A percentile compares a stretch with the other conserved stretches of the same genome.
These are phyloP conservation scores for Enteromius anoplus DNA, from an alignment of 2,797 vertebrate species.

Conservation along the genomic window DNA sequence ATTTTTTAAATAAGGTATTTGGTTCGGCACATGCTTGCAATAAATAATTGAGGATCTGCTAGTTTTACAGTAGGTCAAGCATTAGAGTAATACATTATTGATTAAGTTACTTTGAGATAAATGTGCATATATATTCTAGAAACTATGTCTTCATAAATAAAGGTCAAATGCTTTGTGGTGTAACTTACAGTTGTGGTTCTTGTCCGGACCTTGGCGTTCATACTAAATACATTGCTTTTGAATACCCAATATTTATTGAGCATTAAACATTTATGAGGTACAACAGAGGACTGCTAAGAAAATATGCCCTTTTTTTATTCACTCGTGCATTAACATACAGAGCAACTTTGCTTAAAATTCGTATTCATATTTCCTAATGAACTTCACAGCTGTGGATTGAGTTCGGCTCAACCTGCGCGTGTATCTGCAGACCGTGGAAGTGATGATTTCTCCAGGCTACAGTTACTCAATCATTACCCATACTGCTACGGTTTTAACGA, in stretches of 20 bases:
- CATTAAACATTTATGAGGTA: neutral
- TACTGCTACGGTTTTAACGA: slow-evolving; percentile 35
- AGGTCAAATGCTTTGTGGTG: neutral
- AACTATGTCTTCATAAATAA: neutral
- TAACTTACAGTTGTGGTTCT: neutral
- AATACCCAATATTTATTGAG: neutral
- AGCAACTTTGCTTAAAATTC: neutral
- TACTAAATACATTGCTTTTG: slow-evolving; percentile 9
- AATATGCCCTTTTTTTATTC: neutral
- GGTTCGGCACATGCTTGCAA: neutral
- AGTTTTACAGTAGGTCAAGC: neutral
- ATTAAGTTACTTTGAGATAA: neutral
- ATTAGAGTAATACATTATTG: slow-evolving; percentile 3
- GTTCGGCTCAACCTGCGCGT: slow-evolving; percentile 13
- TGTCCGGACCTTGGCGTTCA: neutral
- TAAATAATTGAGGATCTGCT: neutral
- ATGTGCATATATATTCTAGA: neutral
- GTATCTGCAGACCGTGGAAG: slow-evolving; percentile 18
- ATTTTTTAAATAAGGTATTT: neutral
- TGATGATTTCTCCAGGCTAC: slow-evolving; percentile 46
- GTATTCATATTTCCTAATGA: slow-evolving; percentile 7
- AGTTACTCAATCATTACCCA: slow-evolving; percentile 48
- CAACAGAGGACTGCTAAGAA: neutral
- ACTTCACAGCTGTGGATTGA: slow-evolving; percentile 23
- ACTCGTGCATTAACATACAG: neutral